A percentile compares a stretch with the other conserved stretches of the same genome.
phyloP scores from a whole-genome alignment of 1,140 invertebrate species.

The Cepaea nemoralis region DNA sequence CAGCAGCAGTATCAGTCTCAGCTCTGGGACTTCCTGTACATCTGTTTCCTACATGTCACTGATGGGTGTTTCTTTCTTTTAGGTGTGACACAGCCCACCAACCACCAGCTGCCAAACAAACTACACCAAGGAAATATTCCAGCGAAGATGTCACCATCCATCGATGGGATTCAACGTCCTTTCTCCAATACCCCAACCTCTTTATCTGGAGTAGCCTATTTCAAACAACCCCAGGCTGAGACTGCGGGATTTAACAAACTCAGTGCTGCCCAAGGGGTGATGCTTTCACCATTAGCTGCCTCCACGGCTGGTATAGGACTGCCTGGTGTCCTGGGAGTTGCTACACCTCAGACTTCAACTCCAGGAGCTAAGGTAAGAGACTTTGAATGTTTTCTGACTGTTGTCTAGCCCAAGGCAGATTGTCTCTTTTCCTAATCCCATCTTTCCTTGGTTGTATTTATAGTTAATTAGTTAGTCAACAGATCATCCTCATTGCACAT shows the following conservation, averaged over 20 bases:
- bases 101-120: background rate
- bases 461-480: no score
- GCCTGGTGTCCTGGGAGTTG: background rate
- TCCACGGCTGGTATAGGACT: background rate
- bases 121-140: background rate
- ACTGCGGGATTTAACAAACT: background rate
- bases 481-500: no score
- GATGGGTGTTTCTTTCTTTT: no score
- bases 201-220: constrained; percentile 40
- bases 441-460: no score
- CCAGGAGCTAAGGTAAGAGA: background rate
- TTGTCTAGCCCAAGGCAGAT: no score
- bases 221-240: constrained; percentile 5
- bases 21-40: no score
- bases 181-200: background rate
- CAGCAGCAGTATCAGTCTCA: no score
- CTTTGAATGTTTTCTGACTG: background rate
- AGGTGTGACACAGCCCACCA: background rate
- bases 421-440: no score
- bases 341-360: background rate
- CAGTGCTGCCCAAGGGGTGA: background rate
- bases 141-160: background rate
- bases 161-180: background rate
- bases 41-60: no score
- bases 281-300: background rate